These are phyloP conservation scores for Xyrichtys novacula DNA, from an alignment of 2,797 vertebrate species.

Conservation along the genomic window DNA sequence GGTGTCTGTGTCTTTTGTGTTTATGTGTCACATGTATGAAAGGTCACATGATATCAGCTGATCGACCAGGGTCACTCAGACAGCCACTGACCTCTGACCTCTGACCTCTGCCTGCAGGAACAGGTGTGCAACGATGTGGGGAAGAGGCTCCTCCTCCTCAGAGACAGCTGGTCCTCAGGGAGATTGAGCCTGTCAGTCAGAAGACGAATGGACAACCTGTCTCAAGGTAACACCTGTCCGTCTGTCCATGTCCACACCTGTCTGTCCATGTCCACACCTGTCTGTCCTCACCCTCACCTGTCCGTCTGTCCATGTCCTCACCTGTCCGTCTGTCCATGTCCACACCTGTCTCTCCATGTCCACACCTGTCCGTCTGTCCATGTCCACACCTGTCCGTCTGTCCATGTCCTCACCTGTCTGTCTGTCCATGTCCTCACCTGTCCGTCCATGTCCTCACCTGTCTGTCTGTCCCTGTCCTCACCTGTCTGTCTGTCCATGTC, in stretches of 20 bases:
- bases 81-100: too few relatives aligned
- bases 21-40: too few relatives aligned
- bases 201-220: slow-evolving; percentile 89
- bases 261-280: not conserved
- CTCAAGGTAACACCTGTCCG: slow-evolving; percentile 80
- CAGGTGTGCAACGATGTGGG: slow-evolving; percentile 92
- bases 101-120: slow-evolving; percentile 80
- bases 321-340: not conserved
- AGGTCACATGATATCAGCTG: too few relatives aligned
- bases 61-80: too few relatives aligned
- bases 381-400: not conserved
- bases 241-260: not conserved
- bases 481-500: not conserved
- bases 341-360: fast-evolving
- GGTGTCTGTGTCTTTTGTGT: too few relatives aligned
- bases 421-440: not conserved
- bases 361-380: not conserved
- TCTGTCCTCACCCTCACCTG: not conserved
- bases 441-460: fast-evolving
- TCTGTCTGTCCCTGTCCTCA: fast-evolving
- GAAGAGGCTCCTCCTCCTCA: slow-evolving; percentile 88
- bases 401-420: not conserved
- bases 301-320: not conserved
- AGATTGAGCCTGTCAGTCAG: slow-evolving; percentile 89
- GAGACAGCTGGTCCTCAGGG: slow-evolving; percentile 88